Percentiles rank a stretch among this genome's conserved stretches.
These are phyloP conservation scores for Stichodactyla helianthus DNA, from an alignment of 64 coral and sea anemone genomes.

Conservation along the genomic window DNA sequence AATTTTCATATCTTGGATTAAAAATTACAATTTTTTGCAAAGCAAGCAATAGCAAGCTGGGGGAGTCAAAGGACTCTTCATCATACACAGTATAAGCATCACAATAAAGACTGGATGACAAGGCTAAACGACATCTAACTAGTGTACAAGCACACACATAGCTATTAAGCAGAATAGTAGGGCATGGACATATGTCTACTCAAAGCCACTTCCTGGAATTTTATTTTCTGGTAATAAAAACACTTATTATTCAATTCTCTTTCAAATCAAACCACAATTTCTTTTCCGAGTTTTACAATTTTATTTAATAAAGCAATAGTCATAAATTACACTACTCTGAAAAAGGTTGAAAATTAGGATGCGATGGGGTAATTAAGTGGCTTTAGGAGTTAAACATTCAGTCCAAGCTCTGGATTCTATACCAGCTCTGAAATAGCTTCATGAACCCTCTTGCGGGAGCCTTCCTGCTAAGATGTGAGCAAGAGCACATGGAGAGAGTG, in stretches of 20 bases:
- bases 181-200: neutral
- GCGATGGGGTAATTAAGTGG: neutral
- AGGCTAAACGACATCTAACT: neutral
- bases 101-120: neutral
- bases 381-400: neutral
- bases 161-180: conserved; percentile 11
- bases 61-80: neutral
- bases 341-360: neutral
- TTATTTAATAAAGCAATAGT: no score
- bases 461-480: conserved; percentile 87
- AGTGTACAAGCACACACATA: neutral
- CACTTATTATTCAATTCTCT: neutral
- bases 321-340: no score
- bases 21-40: neutral
- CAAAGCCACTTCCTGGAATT: neutral
- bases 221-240: no score
- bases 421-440: conserved; percentile 91
- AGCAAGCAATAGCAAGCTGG: conserved; percentile 22
- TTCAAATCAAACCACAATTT: neutral
- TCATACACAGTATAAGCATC: neutral
- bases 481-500: conserved; percentile 73
- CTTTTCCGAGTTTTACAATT: neutral
- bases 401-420: conserved; percentile 34
- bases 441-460: conserved; percentile 93
- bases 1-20: neutral